Evolutionary conservation across 2,797 vertebrate genomes (phyloP).

Genomic region (Sternotherus odoratus): DNA sequence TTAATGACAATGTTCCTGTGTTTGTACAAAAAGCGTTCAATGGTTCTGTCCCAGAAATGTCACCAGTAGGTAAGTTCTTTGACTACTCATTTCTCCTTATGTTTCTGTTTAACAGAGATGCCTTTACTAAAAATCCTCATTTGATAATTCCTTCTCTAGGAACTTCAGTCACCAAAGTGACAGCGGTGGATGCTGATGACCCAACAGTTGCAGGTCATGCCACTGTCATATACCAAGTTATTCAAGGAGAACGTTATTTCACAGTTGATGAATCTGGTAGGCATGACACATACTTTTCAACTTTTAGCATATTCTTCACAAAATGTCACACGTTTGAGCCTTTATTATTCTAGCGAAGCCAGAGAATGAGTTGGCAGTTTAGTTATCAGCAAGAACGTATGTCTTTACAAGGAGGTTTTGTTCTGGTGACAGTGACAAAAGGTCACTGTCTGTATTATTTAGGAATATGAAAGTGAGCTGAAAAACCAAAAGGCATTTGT

Average conservation of each 20-base stretch:
- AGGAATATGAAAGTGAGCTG: not conserved
- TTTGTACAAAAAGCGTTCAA: slow-evolving; percentile 81
- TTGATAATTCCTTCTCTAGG: slow-evolving; percentile 70
- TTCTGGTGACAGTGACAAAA: not conserved
- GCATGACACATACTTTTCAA: not conserved
- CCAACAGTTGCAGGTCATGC: slow-evolving; percentile 82
- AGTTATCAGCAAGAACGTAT: not conserved
- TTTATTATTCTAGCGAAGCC: not conserved
- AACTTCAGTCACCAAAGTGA: slow-evolving; percentile 80
- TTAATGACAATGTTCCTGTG: slow-evolving; percentile 84
- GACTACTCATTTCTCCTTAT: accelerated
- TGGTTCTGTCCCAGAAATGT: slow-evolving; percentile 84
- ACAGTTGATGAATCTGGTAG: slow-evolving; percentile 78
- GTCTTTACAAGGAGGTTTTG: not conserved
- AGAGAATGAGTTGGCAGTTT: not conserved
- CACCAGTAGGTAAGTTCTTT: slow-evolving; percentile 71
- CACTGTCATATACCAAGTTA: slow-evolving; percentile 79
- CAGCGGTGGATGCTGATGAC: slow-evolving; percentile 84
- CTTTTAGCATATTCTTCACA: not conserved
- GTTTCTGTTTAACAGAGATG: not conserved
- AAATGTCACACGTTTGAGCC: not conserved
- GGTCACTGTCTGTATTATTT: not conserved
- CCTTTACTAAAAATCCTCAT: not conserved
- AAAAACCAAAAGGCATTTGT: not conserved
- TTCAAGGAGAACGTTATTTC: slow-evolving; percentile 76